Percentiles rank a stretch among this genome's conserved stretches.
phyloP scores from a whole-genome alignment of 1,140 invertebrate species.

The Lordiphosa collinella region DNA sequence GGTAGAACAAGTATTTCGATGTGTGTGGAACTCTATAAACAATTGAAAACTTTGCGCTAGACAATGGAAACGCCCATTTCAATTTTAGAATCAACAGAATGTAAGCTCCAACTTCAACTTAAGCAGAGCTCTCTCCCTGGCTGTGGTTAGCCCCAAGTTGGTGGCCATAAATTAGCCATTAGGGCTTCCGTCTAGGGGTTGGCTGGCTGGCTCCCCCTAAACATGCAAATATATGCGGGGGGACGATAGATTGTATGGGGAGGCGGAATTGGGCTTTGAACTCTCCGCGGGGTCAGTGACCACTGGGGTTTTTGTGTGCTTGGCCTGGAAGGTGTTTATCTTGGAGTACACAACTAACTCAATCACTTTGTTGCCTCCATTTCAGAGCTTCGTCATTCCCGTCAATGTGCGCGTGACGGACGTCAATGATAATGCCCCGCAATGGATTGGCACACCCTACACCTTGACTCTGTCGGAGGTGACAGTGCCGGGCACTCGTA shows the following conservation, averaged over 20 bases:
- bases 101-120: constrained; percentile 31
- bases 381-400: constrained; percentile 91
- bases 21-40: constrained; percentile 59
- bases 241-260: constrained; percentile 21
- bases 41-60: constrained; percentile 68
- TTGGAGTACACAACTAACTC: constrained; percentile 25
- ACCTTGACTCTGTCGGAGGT: constrained; percentile 92
- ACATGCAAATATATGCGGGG: constrained; percentile 69
- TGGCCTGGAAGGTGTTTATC: constrained; percentile 44
- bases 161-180: constrained; percentile 77
- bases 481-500: constrained; percentile 88
- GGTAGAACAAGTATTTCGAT: constrained; percentile 14
- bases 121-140: constrained; percentile 25
- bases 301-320: constrained; percentile 17
- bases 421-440: constrained; percentile 94
- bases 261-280: constrained; percentile 58
- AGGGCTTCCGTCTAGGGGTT: constrained; percentile 52
- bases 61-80: constrained; percentile 65
- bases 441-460: constrained; percentile 91
- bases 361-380: constrained; percentile 16
- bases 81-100: constrained; percentile 70
- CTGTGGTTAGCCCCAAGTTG: constrained; percentile 47
- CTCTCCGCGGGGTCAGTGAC: constrained; percentile 58
- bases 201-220: constrained; percentile 17
- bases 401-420: constrained; percentile 95